Conservation (phyloP, 1,140 invertebrate genomes). For the Cydia strobilella region DNA sequence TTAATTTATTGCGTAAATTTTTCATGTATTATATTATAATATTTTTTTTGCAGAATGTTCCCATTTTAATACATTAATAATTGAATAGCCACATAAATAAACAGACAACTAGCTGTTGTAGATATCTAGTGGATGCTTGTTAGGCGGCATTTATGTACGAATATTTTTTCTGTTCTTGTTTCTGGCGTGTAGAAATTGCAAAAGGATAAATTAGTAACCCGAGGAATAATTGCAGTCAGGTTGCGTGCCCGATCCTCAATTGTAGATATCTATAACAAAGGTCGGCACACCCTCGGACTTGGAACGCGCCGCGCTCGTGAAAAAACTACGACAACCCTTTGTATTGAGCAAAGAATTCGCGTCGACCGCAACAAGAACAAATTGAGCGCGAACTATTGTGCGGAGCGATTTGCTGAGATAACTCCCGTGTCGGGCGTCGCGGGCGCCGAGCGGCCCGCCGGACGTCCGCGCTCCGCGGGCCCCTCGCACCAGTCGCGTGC, state of each 20-base stretch:
- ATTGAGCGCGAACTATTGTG: slow-evolving; percentile 75
- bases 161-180: slow-evolving; percentile 30
- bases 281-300: slow-evolving; percentile 48
- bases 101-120: no score
- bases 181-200: slow-evolving; percentile 38
- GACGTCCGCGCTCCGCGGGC: slow-evolving; percentile 65
- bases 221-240: slow-evolving; percentile 56
- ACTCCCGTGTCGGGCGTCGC: slow-evolving; percentile 64
- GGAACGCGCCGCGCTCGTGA: slow-evolving; percentile 52
- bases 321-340: slow-evolving; percentile 72
- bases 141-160: neutral
- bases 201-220: slow-evolving; percentile 51
- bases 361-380: slow-evolving; percentile 77
- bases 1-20: no score
- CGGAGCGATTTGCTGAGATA: slow-evolving; percentile 76
- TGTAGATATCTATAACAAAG: slow-evolving; percentile 57
- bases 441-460: slow-evolving; percentile 54
- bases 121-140: neutral
- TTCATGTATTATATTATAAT: no score
- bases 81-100: no score
- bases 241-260: slow-evolving; percentile 54
- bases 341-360: slow-evolving; percentile 74
- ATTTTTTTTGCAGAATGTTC: no score
- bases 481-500: slow-evolving; percentile 53
- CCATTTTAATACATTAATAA: no score